Base-by-base conservation (phyloP, 2,797 vertebrate genomes). In the Xiphophorus birchmanni region DNA sequence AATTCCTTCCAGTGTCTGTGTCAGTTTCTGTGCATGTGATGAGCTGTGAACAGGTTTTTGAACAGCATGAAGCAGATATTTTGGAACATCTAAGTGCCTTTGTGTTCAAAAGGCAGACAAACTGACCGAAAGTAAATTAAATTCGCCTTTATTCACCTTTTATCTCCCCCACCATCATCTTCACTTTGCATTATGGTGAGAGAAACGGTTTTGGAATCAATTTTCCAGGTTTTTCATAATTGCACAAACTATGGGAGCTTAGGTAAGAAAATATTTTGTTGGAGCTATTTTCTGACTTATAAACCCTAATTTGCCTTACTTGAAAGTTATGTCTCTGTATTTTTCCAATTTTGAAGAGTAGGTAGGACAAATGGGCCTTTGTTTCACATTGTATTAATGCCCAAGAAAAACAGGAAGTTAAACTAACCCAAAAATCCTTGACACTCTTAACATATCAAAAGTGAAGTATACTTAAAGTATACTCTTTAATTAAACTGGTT, bases 51-150 rank as follows among this genome's bases (percentile, higher is more conserved):
- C 60, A 63, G 52, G 84, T 81, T 84, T 82, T 77, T 81, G 79
- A 67, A 17, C 77, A 50, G 84, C 86, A 77, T 47, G 58, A 60
- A 83, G 80, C 73, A 1, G 84, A 91, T 89, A 89, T 94, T 92
- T 92, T 91, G 63, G 89, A 77, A 87, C 83, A 87, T 90, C 79
- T 90, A 83, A 90, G 86, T 89, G 82, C 88, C 89, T 89, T 88
- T 88, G 82, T 87, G 84, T 86, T 77, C 81, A 82, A 54, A 80
- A 83, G 75, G 84, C 73, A 80, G 82, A 74, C 52, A 83, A 80
- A 80, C 74, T 73, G 84, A 73, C 79, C 58, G 78, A 86, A 77
- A 76, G 73, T 63, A 63, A 35, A 63, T 63, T 2, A 32, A 32
- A n/a, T 15, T 63, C 74, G 72, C 77, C 84, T 82, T 71, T 32